A percentile compares a stretch with the other conserved stretches of the same genome.
phyloP scores from a whole-genome alignment of 2,888 invertebrate genomes.

The Dinocampus coccinellae region DNA sequence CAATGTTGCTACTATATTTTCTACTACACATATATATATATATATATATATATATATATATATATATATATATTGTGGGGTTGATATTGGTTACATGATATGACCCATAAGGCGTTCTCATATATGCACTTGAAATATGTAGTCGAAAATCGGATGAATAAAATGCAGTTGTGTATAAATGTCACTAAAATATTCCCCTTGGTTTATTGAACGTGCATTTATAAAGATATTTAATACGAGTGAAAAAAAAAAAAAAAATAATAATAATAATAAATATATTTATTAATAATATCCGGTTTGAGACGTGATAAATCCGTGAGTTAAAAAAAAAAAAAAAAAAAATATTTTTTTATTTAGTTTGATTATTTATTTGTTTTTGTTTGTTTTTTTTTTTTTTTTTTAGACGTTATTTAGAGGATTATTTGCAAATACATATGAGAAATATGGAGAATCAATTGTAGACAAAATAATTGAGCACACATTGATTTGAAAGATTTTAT shows the following conservation, averaged over 20 bases:
- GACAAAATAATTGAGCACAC: background rate
- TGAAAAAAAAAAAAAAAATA: too few relatives aligned
- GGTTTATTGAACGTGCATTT: background rate
- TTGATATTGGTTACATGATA: conserved; percentile 1
- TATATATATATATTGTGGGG: background rate
- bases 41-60: background rate
- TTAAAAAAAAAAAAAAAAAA: background rate
- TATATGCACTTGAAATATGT: background rate
- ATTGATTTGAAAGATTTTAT: background rate
- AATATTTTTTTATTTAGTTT: too few relatives aligned
- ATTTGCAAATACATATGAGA: background rate
- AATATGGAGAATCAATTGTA: conserved; percentile 14
- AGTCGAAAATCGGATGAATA: background rate
- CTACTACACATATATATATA: conserved; percentile 1
- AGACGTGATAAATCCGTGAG: background rate
- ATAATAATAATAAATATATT: too few relatives aligned
- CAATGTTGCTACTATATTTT: background rate
- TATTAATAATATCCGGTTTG: conserved; percentile 1
- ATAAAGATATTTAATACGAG: too few relatives aligned
- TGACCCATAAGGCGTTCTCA: background rate
- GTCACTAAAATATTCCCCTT: background rate
- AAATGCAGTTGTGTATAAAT: background rate
- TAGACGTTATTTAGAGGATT: background rate
- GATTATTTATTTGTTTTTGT: too few relatives aligned
- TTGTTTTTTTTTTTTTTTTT: too few relatives aligned